Base-by-base conservation (phyloP, 2,113 vertebrate species). In the Lycocorax pyrrhopterus region DNA sequence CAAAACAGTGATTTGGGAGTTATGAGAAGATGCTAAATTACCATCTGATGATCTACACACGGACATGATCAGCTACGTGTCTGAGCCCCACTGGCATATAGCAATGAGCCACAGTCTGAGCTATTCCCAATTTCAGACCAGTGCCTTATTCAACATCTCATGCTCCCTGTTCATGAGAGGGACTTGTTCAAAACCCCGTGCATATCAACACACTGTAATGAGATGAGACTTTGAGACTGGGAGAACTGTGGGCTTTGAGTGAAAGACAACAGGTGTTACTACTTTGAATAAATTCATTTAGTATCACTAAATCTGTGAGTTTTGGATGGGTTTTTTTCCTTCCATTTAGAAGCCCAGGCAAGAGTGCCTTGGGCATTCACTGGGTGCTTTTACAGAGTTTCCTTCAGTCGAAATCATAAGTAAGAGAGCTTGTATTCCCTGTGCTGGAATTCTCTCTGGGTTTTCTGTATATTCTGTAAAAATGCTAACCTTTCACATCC, bases 401-500 rank as follows among this genome's bases (percentile, higher is more conserved):
- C 16, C 49, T 91, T 89, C 84, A 76, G 71, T 79, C 33, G 75
- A 90, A 71, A 33, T 80, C 6, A 20, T 71, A 88, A 94, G 21
- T n/a, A 71, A 91, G 71, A 93, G 43, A 74, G 51, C 25, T 80
- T 80, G 53, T 90, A 89, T 79, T 97, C 91, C 84, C n/a, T 39
- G 11, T 66, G 21, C 87, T 94, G 71, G 84, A 96, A 96, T 83
- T 95, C 75, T 75, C 67, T 80, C 41, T 0, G 91, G 78, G 67
- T 64, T 90, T 95, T 96, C 78, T 94, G 91, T 84, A 71, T 95
- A 94, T 51, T 94, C 71, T 87, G 87, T 91, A 80, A 51, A 76
- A 95, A 87, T 0, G 6, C 52, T 96, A 93, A 94, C 91, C 93
- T 95, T 95, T 91, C 84, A 80, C 63, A 90, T 96, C 94, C 96